Conservation (phyloP, 2,888 invertebrate species). For the Eristalis tenax region DNA sequence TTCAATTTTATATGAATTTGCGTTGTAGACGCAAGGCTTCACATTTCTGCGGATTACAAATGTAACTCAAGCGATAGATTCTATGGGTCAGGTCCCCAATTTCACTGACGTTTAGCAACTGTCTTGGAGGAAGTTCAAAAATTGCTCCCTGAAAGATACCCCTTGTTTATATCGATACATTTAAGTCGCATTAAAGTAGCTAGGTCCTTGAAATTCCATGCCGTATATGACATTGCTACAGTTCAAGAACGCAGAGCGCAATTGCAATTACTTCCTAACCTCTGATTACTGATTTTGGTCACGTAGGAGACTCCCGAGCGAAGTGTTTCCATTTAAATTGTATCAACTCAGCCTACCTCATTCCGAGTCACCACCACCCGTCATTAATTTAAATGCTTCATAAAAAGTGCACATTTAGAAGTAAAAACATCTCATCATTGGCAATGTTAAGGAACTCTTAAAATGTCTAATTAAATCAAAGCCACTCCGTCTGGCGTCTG, state of each 20-base stretch:
- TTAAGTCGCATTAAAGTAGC: too few relatives aligned
- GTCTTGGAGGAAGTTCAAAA: too few relatives aligned
- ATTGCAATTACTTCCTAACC: not conserved
- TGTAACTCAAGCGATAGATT: too few relatives aligned
- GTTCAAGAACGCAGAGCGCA: not conserved
- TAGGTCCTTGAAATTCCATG: not conserved
- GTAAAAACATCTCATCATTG: not conserved
- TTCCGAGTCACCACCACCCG: not conserved
- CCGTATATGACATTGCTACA: not conserved
- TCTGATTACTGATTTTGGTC: conserved; percentile 29
- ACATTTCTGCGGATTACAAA: too few relatives aligned
- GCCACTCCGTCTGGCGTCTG: not conserved
- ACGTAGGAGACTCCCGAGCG: conserved; percentile 37
- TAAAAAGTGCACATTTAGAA: not conserved
- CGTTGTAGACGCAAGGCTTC: too few relatives aligned
- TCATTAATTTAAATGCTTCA: not conserved
- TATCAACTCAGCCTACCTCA: not conserved
- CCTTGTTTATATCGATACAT: too few relatives aligned
- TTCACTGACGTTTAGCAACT: too few relatives aligned
- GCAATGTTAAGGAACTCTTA: not conserved
- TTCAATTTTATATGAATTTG: too few relatives aligned
- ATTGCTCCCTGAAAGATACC: too few relatives aligned
- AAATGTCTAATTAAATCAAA: not conserved
- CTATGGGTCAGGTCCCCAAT: too few relatives aligned
- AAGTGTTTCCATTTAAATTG: conserved; percentile 50